These are phyloP conservation scores for Synanthedon myopaeformis DNA, from an alignment of 2,888 invertebrate genomes.

Conservation along the genomic window DNA sequence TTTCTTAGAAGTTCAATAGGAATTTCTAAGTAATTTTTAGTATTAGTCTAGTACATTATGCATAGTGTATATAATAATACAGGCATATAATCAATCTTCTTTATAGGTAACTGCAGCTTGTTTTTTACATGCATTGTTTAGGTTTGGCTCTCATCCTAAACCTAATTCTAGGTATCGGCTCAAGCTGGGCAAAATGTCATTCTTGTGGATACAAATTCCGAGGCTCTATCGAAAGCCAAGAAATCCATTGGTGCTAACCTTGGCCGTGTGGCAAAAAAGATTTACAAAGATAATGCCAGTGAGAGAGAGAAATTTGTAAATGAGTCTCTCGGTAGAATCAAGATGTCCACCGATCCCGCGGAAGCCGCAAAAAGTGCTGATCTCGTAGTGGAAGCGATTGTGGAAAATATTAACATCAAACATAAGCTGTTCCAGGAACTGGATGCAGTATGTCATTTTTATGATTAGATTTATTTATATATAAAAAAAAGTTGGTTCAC, in stretches of 20 bases:
- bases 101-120: no score
- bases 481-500: background rate
- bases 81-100: no score
- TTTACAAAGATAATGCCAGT: conserved; percentile 74
- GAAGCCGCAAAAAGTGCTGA: conserved; percentile 76
- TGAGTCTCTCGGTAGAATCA: conserved; percentile 73
- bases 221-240: conserved; percentile 79
- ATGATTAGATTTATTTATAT: background rate
- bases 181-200: conserved; percentile 86
- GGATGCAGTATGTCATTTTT: conserved; percentile 66
- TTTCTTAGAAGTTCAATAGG: no score
- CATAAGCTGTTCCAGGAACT: conserved; percentile 80
- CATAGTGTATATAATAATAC: no score
- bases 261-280: conserved; percentile 82
- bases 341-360: conserved; percentile 71
- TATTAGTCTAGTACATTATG: no score
- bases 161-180: conserved; percentile 77
- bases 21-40: no score
- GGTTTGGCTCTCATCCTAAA: no score
- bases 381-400: conserved; percentile 87
- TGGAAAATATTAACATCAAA: conserved; percentile 84
- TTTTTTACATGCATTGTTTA: no score
- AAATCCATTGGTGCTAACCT: conserved; percentile 77
- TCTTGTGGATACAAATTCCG: conserved; percentile 81
- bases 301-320: conserved; percentile 77